Conservation (phyloP, 1,140 invertebrate species). For the Formica selysi region DNA sequence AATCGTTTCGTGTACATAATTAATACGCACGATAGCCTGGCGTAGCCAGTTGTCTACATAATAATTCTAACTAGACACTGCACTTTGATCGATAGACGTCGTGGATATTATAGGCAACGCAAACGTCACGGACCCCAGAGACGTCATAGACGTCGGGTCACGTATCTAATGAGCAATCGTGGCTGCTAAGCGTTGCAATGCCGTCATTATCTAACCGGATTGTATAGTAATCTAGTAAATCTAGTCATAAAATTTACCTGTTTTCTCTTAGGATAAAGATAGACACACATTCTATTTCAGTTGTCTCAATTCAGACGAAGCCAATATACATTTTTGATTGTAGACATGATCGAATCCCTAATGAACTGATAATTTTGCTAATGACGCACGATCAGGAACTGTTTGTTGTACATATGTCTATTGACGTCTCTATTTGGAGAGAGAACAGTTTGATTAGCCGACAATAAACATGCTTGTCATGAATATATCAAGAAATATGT, state of each 20-base stretch:
- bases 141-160: slow-evolving; percentile 53
- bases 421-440: slow-evolving; percentile 25
- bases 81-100: slow-evolving; percentile 48
- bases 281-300: slow-evolving; percentile 20
- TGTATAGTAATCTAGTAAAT: slow-evolving; percentile 22
- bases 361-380: slow-evolving; percentile 64
- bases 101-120: slow-evolving; percentile 45
- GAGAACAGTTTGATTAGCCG: neutral
- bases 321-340: slow-evolving; percentile 2
- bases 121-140: slow-evolving; percentile 54
- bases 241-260: slow-evolving; percentile 16
- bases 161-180: slow-evolving; percentile 64
- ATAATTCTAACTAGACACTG: slow-evolving; percentile 20
- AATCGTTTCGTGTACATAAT: slow-evolving; percentile 52
- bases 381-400: slow-evolving; percentile 57
- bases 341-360: slow-evolving; percentile 38
- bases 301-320: slow-evolving; percentile 25
- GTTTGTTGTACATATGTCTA: slow-evolving; percentile 39
- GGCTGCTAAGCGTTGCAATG: slow-evolving; percentile 39
- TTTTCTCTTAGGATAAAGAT: slow-evolving; percentile 3
- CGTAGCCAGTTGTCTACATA: slow-evolving; percentile 25
- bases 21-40: slow-evolving; percentile 31
- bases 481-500: neutral
- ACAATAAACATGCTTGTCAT: neutral
- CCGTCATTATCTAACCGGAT: slow-evolving; percentile 42